Evolutionary conservation across 2,888 invertebrate species (phyloP).

Genomic region (Macropis europaea): DNA sequence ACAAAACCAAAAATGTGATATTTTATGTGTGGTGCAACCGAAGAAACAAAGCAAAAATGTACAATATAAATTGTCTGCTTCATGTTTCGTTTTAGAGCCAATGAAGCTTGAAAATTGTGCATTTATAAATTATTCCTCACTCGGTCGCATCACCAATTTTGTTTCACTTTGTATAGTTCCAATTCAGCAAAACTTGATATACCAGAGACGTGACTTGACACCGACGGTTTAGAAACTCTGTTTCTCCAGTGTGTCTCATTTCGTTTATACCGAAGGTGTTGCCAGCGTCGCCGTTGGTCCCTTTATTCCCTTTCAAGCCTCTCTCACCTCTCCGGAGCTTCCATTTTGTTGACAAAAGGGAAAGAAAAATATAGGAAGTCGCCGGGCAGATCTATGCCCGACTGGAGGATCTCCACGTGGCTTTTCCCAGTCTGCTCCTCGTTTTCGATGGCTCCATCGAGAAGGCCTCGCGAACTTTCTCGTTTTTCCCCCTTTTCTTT

Average conservation of each 20-base stretch:
- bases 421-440: conserved; percentile 14
- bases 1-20: too few relatives aligned
- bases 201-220: too few relatives aligned
- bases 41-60: too few relatives aligned
- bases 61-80: too few relatives aligned
- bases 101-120: too few relatives aligned
- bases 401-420: conserved; percentile 24
- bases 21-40: too few relatives aligned
- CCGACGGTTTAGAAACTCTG: too few relatives aligned
- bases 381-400: conserved; percentile 15
- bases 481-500: conserved; percentile 24
- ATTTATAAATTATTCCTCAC: too few relatives aligned
- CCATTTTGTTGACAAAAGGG: conserved; percentile 16
- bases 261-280: conserved; percentile 4
- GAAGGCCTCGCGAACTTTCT: conserved; percentile 29
- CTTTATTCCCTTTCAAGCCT: background rate
- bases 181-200: too few relatives aligned
- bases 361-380: background rate
- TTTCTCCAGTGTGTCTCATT: background rate
- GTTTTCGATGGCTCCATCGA: background rate
- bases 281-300: background rate
- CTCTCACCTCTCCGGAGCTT: background rate
- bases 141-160: too few relatives aligned
- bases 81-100: too few relatives aligned
- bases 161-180: too few relatives aligned